Base-by-base conservation (phyloP, 1,140 invertebrate species). In the Platyscapa corneri region DNA sequence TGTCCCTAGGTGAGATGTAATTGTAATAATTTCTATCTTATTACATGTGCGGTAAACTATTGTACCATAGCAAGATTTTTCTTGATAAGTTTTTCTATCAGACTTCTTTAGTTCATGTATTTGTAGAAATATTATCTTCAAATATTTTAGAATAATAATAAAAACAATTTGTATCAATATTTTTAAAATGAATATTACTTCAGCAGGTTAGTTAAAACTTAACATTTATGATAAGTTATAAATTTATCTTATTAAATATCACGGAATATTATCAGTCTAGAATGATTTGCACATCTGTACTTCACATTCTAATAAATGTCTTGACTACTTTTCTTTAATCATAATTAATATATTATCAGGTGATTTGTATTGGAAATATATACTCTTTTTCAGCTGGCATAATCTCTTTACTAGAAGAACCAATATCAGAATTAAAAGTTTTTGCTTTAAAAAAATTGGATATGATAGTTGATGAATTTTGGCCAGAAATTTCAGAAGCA, bases 401-500 rank as follows among this genome's bases (percentile, higher is more conserved):
- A 87, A 98, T 99, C 89, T 98, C 98, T 91, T 95, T 99, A 86
- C 94, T 99, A 81, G 98, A 99, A 92, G 98, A 99, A 92, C 96
- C 97, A 46, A 97, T 97, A 93, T 95, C 96, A 30, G 97, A 99
- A 93, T 94, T 99, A 72, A 98, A 99, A 93, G 96, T 97, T 5
- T 99, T 99, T 93, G 98, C 98, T 34, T 89, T 97, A 80, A 96
- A 97, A 89, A 98, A 98, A 90, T 94, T 99, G 70, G 97, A 99
- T 93, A 95, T 95, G 89, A 98, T 99, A 91, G 98, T 99, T 0
- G 98, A 99, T 92, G 97, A 99, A 92, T 99, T 99, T 94, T 99
- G 98, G 98, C 97, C 98, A 30, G 98, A 99, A 94, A 99, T 99
- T 87, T 99, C 98, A 0, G 99, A 99, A 94, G 97, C 98, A 20